phyloP scores from a whole-genome alignment of 2,888 invertebrate genomes.

The Pristionchus arcanus region DNA sequence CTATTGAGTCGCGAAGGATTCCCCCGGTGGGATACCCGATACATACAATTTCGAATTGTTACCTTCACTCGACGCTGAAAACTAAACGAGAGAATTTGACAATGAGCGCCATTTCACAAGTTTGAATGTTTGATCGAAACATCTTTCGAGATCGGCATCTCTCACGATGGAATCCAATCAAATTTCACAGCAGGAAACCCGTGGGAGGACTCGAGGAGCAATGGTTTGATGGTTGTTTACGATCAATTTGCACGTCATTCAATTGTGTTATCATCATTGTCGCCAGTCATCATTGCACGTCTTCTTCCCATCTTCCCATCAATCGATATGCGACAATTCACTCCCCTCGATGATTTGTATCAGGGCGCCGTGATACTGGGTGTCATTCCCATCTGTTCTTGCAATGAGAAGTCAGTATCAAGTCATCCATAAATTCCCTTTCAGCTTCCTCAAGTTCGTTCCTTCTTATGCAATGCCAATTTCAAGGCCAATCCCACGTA shows the following conservation, averaged over 20 bases:
- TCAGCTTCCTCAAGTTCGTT: not conserved
- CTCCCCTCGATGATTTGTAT: slow-evolving; percentile 11
- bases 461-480: too few relatives aligned
- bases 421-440: not conserved
- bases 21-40: too few relatives aligned
- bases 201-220: not conserved
- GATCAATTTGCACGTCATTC: not conserved
- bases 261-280: not conserved
- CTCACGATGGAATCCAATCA: not conserved
- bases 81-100: too few relatives aligned
- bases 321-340: too few relatives aligned
- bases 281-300: not conserved
- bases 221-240: not conserved
- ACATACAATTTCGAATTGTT: too few relatives aligned
- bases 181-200: not conserved
- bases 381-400: not conserved
- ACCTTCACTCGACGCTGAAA: too few relatives aligned
- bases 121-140: not conserved
- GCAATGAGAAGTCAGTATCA: slow-evolving; percentile 8
- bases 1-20: too few relatives aligned
- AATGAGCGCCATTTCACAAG: not conserved
- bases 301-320: not conserved
- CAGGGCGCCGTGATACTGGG: not conserved
- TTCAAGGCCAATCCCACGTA: too few relatives aligned
- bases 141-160: not conserved